Evolutionary conservation across 2,113 vertebrate genomes (phyloP), one percentile per base, ranked within the genome.

Genomic region (Petroica traversi): DNA sequence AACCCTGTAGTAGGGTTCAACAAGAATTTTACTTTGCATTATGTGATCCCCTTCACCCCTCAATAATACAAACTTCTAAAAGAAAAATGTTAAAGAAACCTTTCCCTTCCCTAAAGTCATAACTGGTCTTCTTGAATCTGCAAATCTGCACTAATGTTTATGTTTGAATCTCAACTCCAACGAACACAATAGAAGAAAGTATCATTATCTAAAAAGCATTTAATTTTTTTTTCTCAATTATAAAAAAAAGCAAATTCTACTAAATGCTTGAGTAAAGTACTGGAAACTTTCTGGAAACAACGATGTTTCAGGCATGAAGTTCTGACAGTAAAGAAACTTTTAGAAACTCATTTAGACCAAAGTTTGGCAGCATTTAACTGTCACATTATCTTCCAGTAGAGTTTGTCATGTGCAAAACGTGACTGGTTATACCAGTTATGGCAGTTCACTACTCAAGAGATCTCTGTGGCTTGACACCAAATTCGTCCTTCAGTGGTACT

Each of bases 371-470:
- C n/a, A 49, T 84, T 77, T 88, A 88, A 45, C 72, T 41, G 61
- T 40, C 72, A 92, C 57, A 67, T 67, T 69, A 76, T 22, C 66
- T 73, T 77, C n/a, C n/a, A 82, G 18, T 3, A 80, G n/a, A 75
- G 22, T 49, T 16, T 63, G 48, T 25, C 71, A 38, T 24, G 7
- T 51, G 72, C 57, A 93, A 80, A 86, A 51, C 0, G 5, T 74
- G 51, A 93, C 92, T 71, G 79, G 94, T 90, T 88, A 93, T 93
- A 92, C 94, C 85, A 85, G 94, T 95, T 93, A 72, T 1, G 25
- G 76, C 86, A 84, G 79, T 73, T 88, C 33, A 66, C 40, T 41
- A 54, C 20, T 18, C 24, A 41, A 72, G 51, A 91, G 16, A 54
- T 62, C 48, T 38, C 26, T 55, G n/a, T 49, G 43, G 31, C 55